Percentiles rank a stretch among this genome's conserved stretches.
Conservation (phyloP, 2,113 vertebrate species). For the Brienomyrus brachyistius region DNA sequence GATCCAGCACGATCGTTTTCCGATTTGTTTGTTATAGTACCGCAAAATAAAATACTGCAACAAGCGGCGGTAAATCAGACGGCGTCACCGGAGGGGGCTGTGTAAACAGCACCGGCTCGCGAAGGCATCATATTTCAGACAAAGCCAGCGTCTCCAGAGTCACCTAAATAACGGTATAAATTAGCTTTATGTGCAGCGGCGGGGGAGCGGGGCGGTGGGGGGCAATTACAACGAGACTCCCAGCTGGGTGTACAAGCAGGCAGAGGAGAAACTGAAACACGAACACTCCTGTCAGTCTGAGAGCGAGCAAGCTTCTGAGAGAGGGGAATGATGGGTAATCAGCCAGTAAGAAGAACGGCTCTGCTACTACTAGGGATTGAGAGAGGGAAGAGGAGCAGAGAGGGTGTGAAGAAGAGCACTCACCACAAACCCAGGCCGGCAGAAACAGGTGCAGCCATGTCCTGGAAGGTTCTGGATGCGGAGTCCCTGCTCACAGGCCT, state of each 20-base stretch:
- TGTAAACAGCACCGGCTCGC: neutral
- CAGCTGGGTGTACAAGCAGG: neutral
- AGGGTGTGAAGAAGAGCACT: conserved; percentile 35
- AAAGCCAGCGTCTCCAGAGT: conserved; percentile 16
- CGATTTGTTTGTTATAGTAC: neutral
- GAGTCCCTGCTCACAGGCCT: conserved; percentile 76
- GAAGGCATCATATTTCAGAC: conserved; percentile 21
- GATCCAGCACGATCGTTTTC: neutral
- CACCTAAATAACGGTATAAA: conserved; percentile 28
- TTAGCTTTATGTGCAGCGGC: conserved; percentile 16
- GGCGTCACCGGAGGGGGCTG: neutral
- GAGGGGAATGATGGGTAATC: neutral
- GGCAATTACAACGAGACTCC: conserved; percentile 23
- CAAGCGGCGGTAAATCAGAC: conserved; percentile 8
- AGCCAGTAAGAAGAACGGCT: neutral
- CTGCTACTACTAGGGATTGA: neutral
- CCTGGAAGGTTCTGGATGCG: conserved; percentile 74
- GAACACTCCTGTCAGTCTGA: neutral
- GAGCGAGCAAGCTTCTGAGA: neutral
- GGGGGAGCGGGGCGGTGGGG: neutral
- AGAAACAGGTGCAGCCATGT: conserved; percentile 79
- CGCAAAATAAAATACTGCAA: neutral
- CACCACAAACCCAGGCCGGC: conserved; percentile 83
- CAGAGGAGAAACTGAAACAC: conserved; percentile 6
- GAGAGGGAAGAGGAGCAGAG: conserved; percentile 14